phyloP scores from a whole-genome alignment of 1,140 invertebrate species.

The Heliothis subflexa region DNA sequence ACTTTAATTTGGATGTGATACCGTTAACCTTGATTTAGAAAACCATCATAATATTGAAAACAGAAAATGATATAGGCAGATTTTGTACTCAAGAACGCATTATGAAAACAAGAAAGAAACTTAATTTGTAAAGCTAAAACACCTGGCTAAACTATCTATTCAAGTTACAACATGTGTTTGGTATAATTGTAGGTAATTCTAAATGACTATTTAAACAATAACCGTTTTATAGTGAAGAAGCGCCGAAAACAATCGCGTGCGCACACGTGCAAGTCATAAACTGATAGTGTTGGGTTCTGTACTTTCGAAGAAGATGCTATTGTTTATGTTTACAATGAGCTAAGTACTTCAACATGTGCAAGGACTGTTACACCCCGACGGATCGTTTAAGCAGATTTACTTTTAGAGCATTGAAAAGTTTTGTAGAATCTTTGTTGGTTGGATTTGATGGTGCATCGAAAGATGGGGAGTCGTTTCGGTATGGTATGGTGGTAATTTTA shows the following conservation, averaged over 20 bases:
- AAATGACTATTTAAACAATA: constrained; percentile 24
- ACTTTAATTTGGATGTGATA: too few species aligned
- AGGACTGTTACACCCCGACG: constrained; percentile 9
- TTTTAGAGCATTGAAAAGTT: background rate
- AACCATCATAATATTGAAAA: too few species aligned
- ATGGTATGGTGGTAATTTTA: too few species aligned
- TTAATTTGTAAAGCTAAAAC: background rate
- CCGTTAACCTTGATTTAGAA: too few species aligned
- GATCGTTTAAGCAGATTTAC: constrained; percentile 3
- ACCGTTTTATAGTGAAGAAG: constrained; percentile 2
- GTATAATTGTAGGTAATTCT: background rate
- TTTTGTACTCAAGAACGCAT: too few species aligned
- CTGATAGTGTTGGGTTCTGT: constrained; percentile 58
- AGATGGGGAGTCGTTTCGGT: background rate
- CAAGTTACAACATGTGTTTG: constrained; percentile 22
- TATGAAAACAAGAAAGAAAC: background rate
- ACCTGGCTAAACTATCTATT: background rate
- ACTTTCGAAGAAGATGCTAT: constrained; percentile 67
- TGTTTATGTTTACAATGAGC: constrained; percentile 59
- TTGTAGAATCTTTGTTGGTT: background rate
- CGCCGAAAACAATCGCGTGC: constrained; percentile 56
- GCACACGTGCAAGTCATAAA: constrained; percentile 79
- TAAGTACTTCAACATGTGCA: constrained; percentile 75
- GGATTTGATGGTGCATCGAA: too few species aligned
- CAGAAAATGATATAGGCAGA: too few species aligned